phyloP scores from a whole-genome alignment of 23 tunicate species.

The Halocynthia roretzi region DNA sequence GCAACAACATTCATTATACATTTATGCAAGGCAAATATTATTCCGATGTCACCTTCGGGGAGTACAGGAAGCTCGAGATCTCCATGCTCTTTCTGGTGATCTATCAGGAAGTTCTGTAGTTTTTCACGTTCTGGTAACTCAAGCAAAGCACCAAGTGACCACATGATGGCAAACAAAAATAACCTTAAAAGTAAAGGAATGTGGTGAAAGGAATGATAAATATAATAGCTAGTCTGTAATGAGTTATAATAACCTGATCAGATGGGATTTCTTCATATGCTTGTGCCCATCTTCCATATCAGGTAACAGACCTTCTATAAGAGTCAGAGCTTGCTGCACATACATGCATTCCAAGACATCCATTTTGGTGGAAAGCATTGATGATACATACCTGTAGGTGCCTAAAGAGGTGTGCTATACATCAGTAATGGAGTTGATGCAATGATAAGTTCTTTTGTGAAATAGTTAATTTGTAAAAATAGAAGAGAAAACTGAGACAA shows the following conservation, averaged over 20 bases:
- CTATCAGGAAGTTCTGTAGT: conserved; percentile 56
- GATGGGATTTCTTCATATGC: conserved; percentile 54
- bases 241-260: conserved; percentile 30
- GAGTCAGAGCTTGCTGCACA: conserved; percentile 68
- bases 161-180: conserved; percentile 88
- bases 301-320: conserved; percentile 77
- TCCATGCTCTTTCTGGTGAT: conserved; percentile 58
- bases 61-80: conserved; percentile 62
- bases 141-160: conserved; percentile 94
- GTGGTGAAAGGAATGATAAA: background rate
- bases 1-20: too few relatives aligned
- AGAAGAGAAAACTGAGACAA: too few relatives aligned
- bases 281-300: conserved; percentile 53
- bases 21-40: background rate
- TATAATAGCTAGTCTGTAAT: too few relatives aligned
- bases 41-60: conserved; percentile 27
- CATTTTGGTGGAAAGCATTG: conserved; percentile 65
- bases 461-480: too few relatives aligned
- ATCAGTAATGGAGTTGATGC: background rate
- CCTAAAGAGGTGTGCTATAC: conserved; percentile 15
- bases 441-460: too few relatives aligned
- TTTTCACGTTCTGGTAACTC: conserved; percentile 87
- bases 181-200: conserved; percentile 26
- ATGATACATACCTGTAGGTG: conserved; percentile 31
- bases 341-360: conserved; percentile 90